Base-by-base conservation (phyloP, 2,797 vertebrate species). In the Aplochiton taeniatus region DNA sequence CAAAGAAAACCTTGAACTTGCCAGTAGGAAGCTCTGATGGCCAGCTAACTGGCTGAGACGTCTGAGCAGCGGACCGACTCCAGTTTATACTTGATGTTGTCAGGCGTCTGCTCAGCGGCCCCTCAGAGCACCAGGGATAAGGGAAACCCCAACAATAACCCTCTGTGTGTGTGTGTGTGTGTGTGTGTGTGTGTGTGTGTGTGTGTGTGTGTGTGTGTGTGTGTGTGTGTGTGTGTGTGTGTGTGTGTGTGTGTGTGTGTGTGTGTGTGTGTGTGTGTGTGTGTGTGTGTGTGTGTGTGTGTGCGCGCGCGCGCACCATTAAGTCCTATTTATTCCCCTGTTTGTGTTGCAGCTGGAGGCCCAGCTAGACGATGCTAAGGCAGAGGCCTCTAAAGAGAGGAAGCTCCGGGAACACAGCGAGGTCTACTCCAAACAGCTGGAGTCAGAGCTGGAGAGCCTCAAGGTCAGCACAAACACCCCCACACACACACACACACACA, bases 361-460 rank as follows among this genome's bases (percentile, higher is more conserved):
- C 10, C 93, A 93, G 82, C 92, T 99, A 60, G 96, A 98, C 61
- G 96, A 96, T 9, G 87, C 90, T 0, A 72, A 87, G 42, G 95
- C 95, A 0, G 95, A 98, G 83, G 95, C 95, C 13, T 95, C 94
- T 0, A 98, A 95, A 83, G 97, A 98, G 77, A 94, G 90, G 73
- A 98, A 98, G 84, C 92, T 99, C 62, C 90, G 95, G 4, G 97
- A 98, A 69, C 95, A 96, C 89, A 96, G 95, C 0, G 96, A 98
- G 72, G 89, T 76, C 68, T 96, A 96, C 85, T 94, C 93, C 85
- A 96, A 95, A 80, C 95, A 98, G 76, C 84, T 98, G 86, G 96
- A 97, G 87, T 79, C 86, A 4, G 96, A 99, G 89, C 93, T 98
- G 20, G 90, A 96, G 84, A 85, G 89, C 31, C 87, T 98, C 51